Evolutionary conservation across 2,113 vertebrate species (phyloP).

Genomic region (Triplophysa dalaica): DNA sequence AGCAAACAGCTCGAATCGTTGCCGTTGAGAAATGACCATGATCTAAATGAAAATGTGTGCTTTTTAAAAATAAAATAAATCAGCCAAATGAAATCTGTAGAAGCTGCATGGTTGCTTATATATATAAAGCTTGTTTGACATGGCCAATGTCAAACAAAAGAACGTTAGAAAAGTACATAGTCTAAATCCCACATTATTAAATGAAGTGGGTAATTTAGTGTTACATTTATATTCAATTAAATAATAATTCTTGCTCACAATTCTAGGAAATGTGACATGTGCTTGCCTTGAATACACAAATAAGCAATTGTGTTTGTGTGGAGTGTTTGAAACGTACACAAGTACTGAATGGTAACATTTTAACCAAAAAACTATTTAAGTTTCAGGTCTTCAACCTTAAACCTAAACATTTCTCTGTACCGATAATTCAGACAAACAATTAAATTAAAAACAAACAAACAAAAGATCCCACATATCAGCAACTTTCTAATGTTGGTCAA

Average conservation of each 20-base stretch:
- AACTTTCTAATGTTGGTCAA: constrained; percentile 9
- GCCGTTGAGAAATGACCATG: neutral
- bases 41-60: neutral
- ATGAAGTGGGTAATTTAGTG: neutral
- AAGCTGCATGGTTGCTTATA: neutral
- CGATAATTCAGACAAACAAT: constrained; percentile 14
- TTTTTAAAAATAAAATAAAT: neutral
- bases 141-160: neutral
- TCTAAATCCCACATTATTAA: neutral
- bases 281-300: neutral
- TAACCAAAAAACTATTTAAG: neutral
- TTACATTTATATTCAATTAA: neutral
- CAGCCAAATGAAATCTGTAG: neutral
- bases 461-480: constrained; percentile 27
- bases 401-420: neutral
- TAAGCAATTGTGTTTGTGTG: neutral
- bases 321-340: neutral
- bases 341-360: neutral
- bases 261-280: neutral
- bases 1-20: neutral
- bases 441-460: constrained; percentile 8
- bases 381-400: neutral
- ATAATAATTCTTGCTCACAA: neutral
- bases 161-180: neutral
- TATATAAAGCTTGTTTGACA: neutral